These are phyloP conservation scores for Cossypha caffra DNA, from an alignment of 2,797 vertebrate genomes.

Conservation along the genomic window DNA sequence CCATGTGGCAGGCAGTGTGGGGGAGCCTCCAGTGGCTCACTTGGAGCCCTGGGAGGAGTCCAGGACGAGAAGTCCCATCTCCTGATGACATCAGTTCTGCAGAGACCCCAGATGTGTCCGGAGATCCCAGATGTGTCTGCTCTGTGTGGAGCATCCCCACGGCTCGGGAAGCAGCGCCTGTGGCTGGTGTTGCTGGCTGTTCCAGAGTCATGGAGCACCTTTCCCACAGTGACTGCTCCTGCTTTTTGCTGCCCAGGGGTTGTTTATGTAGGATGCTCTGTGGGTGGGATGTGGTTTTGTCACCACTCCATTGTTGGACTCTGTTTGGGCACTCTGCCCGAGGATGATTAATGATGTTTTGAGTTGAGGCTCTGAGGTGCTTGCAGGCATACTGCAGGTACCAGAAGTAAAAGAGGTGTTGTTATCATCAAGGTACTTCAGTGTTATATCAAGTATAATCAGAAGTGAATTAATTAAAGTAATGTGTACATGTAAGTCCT, in stretches of 20 bases:
- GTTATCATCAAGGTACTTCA: slow-evolving; percentile 27
- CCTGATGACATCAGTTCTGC: fast-evolving
- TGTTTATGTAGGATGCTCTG: slow-evolving; percentile 6
- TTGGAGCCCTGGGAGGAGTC: neutral
- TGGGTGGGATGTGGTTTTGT: slow-evolving; percentile 26
- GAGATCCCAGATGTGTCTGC: neutral
- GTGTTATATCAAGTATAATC: slow-evolving; percentile 5
- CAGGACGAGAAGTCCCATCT: neutral
- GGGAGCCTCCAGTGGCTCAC: neutral
- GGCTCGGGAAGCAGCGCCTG: neutral
- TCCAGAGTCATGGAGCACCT: neutral
- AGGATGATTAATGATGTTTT: slow-evolving; percentile 22
- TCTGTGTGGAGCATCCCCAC: neutral
- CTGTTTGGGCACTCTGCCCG: neutral
- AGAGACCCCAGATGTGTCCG: fast-evolving
- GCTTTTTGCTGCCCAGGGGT: neutral
- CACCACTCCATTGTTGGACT: neutral
- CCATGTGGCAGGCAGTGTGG: fast-evolving
- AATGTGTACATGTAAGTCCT: neutral
- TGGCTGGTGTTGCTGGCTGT: neutral
- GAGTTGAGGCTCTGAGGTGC: slow-evolving; percentile 11
- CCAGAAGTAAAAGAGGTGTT: neutral
- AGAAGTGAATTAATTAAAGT: slow-evolving; percentile 32
- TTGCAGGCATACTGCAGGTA: slow-evolving; percentile 30
- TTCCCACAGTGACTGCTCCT: neutral